Conservation (phyloP, 2,113 vertebrate species). For the Varanus salvator region DNA sequence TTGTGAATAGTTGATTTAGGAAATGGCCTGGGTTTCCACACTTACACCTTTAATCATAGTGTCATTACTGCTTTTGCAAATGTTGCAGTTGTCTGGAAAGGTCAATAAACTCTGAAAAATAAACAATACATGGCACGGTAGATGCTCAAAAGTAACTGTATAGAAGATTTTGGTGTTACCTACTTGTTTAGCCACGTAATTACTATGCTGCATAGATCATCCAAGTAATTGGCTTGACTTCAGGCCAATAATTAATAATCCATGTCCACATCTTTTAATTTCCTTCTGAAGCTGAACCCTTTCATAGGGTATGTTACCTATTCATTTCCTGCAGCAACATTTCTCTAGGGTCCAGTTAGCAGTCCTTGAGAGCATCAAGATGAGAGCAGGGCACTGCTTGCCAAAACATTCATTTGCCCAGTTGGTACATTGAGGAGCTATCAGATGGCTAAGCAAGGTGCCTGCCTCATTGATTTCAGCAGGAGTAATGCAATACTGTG, state of each 20-base stretch:
- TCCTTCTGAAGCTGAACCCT: neutral
- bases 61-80: neutral
- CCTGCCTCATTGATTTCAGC: neutral
- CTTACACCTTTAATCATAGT: neutral
- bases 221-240: no score
- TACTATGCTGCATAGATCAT: neutral
- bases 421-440: neutral
- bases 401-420: neutral
- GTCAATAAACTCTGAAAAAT: neutral
- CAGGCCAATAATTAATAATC: neutral
- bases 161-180: neutral
- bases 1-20: neutral
- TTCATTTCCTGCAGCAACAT: neutral
- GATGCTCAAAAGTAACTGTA: neutral
- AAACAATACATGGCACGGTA: neutral
- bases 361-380: neutral
- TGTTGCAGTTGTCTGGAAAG: neutral
- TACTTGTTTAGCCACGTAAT: neutral
- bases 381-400: neutral
- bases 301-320: neutral
- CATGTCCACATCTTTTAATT: neutral
- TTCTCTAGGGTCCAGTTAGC: neutral
- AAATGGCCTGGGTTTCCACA: neutral
- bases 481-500: neutral
- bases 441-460: neutral